Evolutionary conservation across 2,888 invertebrate genomes (phyloP), one percentile per base, ranked within the genome.

Genomic region (Eilema depressum): DNA sequence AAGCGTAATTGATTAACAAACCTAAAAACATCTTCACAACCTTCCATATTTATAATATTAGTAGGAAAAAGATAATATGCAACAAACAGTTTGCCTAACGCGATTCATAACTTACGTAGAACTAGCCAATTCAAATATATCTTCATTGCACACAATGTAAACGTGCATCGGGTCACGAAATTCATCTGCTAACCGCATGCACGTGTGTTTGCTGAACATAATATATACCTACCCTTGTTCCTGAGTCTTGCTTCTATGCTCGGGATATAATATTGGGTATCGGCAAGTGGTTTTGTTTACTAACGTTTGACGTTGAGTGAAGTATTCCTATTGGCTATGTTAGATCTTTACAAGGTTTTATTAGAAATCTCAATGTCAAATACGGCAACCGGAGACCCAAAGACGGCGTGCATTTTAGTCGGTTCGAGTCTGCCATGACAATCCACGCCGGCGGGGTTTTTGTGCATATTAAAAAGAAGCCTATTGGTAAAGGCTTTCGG

Each of bases 61-160:
- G 17, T 14, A 41, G 3, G 20, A 20, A 20, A 2, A 7, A 17
- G 7, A 20, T 41, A 41, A 7, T 47, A 17, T n/a, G 53, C 28
- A 33, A 63, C 63, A 63, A 63, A 63, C 63, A 37, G 37, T 37
- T 63, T 63, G 37, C 23, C 17, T 25, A 63, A 23, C 23, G 37
- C 63, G 30, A 28, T 33, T 33, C 25, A 57, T n/a, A 33, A 10
- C 57, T 0, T 57, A 56, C n/a, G 10, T 23, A 72, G 71, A 69
- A 70, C 69, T 70, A 56, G 73, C 71, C 41, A 66, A 77, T 77
- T 77, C 79, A 80, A 81, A 80, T 81, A 80, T 79, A 80, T 80
- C 70, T 77, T 73, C 74, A 77, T 74, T 71, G 79, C 64, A 65
- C 73, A 72, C 74, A 76, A 68, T 68, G 75, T 75, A 75, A 81